These are phyloP conservation scores for Pao palembangensis DNA, from an alignment of 2,113 vertebrate species.

Conservation along the genomic window DNA sequence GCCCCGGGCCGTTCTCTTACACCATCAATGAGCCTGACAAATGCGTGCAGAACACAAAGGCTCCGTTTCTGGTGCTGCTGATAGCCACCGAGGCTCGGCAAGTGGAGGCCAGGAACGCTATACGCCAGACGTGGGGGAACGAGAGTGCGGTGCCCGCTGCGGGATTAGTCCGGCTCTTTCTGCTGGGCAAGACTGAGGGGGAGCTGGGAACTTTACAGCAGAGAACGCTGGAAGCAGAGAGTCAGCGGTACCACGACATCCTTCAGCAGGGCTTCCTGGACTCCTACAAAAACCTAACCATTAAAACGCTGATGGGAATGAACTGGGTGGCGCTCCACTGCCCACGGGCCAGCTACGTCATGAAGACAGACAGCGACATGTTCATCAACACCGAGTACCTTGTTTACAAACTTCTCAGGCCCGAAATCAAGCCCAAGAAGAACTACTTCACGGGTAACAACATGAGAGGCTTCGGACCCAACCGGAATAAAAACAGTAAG, in stretches of 20 bases:
- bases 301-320: constrained; percentile 97
- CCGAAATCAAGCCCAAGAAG: constrained; percentile 77
- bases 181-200: constrained; percentile 83
- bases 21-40: constrained; percentile 87
- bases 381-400: constrained; percentile 96
- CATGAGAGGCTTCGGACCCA: constrained; percentile 89
- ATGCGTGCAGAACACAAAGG: constrained; percentile 75
- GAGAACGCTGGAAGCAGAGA: constrained; percentile 82
- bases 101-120: constrained; percentile 86
- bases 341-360: constrained; percentile 83
- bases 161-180: constrained; percentile 82
- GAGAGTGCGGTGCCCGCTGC: constrained; percentile 80
- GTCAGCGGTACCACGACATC: constrained; percentile 83
- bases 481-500: constrained; percentile 91
- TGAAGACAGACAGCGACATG: constrained; percentile 99
- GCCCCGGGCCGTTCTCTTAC: constrained; percentile 81
- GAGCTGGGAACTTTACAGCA: constrained; percentile 72
- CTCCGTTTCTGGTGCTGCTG: constrained; percentile 87
- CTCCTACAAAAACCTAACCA: constrained; percentile 93
- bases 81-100: constrained; percentile 88
- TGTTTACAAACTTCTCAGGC: constrained; percentile 87
- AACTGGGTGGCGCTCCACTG: constrained; percentile 93
- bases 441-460: constrained; percentile 93
- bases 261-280: constrained; percentile 94
- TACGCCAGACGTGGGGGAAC: constrained; percentile 95